Percentiles rank a stretch among this genome's conserved stretches.
These are phyloP conservation scores for Plodia interpunctella DNA, from an alignment of 1,140 invertebrate genomes.

Conservation along the genomic window DNA sequence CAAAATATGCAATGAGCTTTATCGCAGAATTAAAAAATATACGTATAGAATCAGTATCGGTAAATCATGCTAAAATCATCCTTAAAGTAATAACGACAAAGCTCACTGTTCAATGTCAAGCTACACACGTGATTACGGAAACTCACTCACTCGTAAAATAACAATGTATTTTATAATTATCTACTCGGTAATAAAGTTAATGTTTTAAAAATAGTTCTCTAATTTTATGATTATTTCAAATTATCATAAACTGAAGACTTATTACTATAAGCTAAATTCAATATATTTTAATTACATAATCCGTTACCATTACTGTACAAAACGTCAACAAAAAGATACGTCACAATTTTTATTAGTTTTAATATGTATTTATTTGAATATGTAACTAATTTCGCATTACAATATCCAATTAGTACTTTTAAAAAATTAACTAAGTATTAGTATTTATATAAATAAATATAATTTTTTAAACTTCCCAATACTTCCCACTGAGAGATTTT, in stretches of 20 bases:
- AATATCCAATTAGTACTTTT: too few species aligned
- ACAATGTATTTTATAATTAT: constrained; percentile 6
- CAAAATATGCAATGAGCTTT: constrained; percentile 9
- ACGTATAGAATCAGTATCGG: background rate
- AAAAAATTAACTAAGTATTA: too few species aligned
- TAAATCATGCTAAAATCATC: constrained; percentile 5
- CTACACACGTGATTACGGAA: constrained; percentile 14
- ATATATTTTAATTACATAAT: too few species aligned
- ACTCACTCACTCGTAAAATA: constrained; percentile 17
- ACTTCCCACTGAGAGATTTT: too few species aligned
- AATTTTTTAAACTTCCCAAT: too few species aligned
- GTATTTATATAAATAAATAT: too few species aligned
- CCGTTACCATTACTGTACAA: too few species aligned
- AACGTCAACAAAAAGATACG: too few species aligned
- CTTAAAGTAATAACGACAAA: constrained; percentile 8
- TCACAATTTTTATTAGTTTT: too few species aligned
- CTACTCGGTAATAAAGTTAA: background rate
- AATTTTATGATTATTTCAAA: background rate
- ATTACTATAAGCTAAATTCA: too few species aligned
- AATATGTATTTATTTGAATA: too few species aligned
- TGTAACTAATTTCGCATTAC: too few species aligned
- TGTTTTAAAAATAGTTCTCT: background rate
- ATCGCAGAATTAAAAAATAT: constrained; percentile 6
- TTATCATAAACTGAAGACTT: constrained; percentile 1
- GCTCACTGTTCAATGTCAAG: constrained; percentile 7